A percentile compares a stretch with the other conserved stretches of the same genome.
phyloP scores from a whole-genome alignment of 2,888 invertebrate genomes.

The Drosophila dives region DNA sequence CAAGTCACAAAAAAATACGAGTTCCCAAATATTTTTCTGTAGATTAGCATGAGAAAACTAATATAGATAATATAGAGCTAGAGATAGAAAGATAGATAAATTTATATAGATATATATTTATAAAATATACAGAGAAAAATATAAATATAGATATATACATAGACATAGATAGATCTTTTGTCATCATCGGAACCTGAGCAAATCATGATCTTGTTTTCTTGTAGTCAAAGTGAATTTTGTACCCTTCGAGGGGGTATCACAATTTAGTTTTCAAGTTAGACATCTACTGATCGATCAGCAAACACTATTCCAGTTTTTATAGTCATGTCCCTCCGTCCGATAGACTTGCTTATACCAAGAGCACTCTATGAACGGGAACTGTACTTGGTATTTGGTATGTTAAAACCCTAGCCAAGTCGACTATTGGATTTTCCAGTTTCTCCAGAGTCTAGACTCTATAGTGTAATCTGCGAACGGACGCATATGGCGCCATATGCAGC shows the following conservation, averaged over 20 bases:
- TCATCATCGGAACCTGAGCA: neutral
- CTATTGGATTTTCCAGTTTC: slow-evolving; percentile 13
- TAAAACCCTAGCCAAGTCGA: neutral
- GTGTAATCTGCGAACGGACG: slow-evolving; percentile 11
- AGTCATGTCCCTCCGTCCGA: neutral
- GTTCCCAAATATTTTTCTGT: slow-evolving; percentile 14
- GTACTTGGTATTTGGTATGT: neutral
- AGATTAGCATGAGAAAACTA: slow-evolving; percentile 10
- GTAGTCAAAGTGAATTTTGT: neutral
- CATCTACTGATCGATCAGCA: neutral
- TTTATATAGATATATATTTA: neutral
- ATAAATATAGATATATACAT: neutral
- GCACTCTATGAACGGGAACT: neutral
- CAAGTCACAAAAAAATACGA: slow-evolving; percentile 24
- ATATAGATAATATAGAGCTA: neutral
- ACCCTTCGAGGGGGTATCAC: neutral
- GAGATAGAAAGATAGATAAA: neutral
- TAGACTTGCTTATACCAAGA: neutral
- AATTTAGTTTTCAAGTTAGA: neutral
- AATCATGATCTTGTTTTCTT: neutral
- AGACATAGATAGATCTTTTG: neutral
- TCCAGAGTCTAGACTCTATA: slow-evolving; percentile 13
- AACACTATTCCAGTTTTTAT: neutral
- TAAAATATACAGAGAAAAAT: neutral
- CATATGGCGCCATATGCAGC: slow-evolving; percentile 45